Evolutionary conservation across 2,113 vertebrate genomes (phyloP).

Genomic region (Daubentonia madagascariensis): DNA sequence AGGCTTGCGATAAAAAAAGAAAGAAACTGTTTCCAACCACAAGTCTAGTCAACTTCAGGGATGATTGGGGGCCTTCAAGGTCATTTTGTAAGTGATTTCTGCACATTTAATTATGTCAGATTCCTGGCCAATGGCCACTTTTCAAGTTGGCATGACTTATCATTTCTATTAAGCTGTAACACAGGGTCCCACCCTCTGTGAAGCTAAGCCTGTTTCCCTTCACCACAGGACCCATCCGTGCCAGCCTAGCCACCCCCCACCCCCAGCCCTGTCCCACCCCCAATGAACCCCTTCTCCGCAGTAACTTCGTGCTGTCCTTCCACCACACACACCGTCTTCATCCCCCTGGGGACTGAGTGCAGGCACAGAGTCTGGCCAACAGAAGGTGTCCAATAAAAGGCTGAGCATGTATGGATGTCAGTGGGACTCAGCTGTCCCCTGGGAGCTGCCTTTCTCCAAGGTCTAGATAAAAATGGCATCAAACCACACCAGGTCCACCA

Average conservation of each 20-base stretch:
- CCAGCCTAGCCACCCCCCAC: not conserved
- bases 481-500: not conserved
- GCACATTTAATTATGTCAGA: not conserved
- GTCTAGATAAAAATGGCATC: not conserved
- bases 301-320: not conserved
- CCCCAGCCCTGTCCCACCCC: not conserved
- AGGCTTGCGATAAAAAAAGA: not conserved
- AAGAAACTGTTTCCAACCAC: not conserved
- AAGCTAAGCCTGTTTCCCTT: not conserved
- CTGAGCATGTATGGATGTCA: too few species aligned
- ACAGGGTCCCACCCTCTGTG: not conserved
- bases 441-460: not conserved
- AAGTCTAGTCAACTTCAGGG: not conserved
- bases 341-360: not conserved
- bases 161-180: not conserved
- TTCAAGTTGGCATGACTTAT: not conserved
- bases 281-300: not conserved
- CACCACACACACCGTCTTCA: too few species aligned
- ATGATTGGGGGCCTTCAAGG: not conserved
- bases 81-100: conserved; percentile 42
- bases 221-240: not conserved
- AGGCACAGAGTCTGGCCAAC: not conserved
- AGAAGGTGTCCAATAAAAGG: not conserved
- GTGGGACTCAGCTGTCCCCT: not conserved
- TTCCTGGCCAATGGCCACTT: conserved; percentile 16